Percentiles rank a stretch among this genome's conserved stretches.
These are phyloP conservation scores for Dicaeum eximium DNA, from an alignment of 2,113 vertebrate genomes.

Conservation along the genomic window DNA sequence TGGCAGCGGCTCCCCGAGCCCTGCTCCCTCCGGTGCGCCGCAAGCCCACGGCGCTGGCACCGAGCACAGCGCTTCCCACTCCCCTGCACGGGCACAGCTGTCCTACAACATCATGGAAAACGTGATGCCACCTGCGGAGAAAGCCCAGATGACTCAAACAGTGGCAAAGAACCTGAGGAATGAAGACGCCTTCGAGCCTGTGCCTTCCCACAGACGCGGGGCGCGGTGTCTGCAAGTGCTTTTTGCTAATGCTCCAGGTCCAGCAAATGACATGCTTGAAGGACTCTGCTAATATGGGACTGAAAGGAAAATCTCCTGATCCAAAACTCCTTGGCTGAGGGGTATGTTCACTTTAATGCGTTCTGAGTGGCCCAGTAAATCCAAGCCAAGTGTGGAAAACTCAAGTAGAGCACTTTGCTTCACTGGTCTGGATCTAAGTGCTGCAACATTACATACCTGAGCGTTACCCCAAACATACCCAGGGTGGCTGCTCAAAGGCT, in stretches of 20 bases:
- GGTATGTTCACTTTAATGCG: rapidly evolving
- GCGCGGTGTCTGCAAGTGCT: rapidly evolving
- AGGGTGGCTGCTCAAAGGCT: background rate
- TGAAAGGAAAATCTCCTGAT: background rate
- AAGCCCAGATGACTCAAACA: background rate
- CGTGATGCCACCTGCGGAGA: background rate
- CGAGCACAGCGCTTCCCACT: background rate
- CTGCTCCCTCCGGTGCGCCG: rapidly evolving
- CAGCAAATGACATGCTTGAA: background rate
- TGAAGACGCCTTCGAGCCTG: background rate
- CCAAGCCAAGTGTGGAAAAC: background rate
- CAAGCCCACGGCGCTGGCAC: background rate
- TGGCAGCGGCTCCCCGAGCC: background rate
- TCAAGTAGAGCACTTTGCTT: background rate
- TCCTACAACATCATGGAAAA: background rate
- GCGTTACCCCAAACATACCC: background rate
- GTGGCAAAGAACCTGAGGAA: background rate
- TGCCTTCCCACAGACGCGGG: background rate
- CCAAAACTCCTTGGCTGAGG: background rate
- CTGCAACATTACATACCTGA: background rate
- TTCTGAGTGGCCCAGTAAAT: background rate
- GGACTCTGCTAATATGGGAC: background rate
- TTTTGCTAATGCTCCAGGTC: background rate
- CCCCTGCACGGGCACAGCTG: background rate
- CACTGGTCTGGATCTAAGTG: background rate